Percentiles rank a stretch among this genome's conserved stretches.
These are phyloP conservation scores for Neoarius graeffei DNA, from an alignment of 2,113 vertebrate genomes.

Conservation along the genomic window DNA sequence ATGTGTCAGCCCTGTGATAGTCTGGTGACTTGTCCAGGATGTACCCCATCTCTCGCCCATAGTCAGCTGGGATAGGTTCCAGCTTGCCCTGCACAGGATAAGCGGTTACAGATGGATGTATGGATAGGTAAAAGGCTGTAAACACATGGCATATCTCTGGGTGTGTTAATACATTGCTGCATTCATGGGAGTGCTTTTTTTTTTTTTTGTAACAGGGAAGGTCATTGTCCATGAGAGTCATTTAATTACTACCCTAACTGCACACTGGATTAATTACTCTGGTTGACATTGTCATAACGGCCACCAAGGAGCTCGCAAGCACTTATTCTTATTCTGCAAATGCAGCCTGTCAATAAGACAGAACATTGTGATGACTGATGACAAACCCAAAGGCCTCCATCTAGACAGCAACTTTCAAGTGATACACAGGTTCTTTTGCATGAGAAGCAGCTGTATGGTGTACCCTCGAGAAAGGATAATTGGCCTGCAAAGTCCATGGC, in stretches of 20 bases:
- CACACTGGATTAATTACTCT: conserved; percentile 53
- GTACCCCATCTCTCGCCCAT: too few species aligned
- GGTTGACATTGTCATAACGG: conserved; percentile 62
- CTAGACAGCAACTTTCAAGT: conserved; percentile 38
- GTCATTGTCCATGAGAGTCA: conserved; percentile 44
- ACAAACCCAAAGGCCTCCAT: conserved; percentile 40
- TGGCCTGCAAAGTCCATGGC: conserved; percentile 43
- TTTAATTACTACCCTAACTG: conserved; percentile 58
- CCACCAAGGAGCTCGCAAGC: conserved; percentile 50
- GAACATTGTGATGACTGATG: conserved; percentile 53
- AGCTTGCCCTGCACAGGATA: too few species aligned
- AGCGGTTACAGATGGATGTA: too few species aligned
- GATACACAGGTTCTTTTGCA: conserved; percentile 19
- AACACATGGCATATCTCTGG: not conserved
- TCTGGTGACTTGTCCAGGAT: too few species aligned
- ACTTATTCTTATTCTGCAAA: conserved; percentile 55
- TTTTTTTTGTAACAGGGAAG: conserved; percentile 39
- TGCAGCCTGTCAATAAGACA: conserved; percentile 55
- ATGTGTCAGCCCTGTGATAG: too few species aligned
- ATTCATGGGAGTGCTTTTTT: not conserved
- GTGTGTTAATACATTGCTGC: not conserved
- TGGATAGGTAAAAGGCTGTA: not conserved
- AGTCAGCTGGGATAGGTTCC: too few species aligned
- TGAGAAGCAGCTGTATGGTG: conserved; percentile 12
- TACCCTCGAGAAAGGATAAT: conserved; percentile 36